A percentile compares a stretch with the other conserved stretches of the same genome.
Conservation (phyloP, 2,888 invertebrate species). For the Urechis unicinctus region DNA sequence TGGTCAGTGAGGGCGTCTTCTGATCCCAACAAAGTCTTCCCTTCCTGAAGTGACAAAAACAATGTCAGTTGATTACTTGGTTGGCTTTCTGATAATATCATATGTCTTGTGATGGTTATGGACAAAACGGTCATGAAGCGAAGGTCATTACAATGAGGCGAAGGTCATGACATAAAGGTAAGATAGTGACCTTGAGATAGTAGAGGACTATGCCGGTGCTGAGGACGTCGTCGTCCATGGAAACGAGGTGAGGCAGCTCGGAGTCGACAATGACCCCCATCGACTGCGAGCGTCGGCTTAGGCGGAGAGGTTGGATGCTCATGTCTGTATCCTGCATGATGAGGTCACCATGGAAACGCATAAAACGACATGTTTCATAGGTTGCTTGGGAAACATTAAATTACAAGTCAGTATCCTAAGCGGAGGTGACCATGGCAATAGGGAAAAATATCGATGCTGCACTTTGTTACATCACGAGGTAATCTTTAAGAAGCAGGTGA, state of each 20-base stretch:
- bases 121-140: too few species aligned
- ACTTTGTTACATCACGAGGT: too few species aligned
- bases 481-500: too few species aligned
- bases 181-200: constrained; percentile 78
- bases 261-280: constrained; percentile 52
- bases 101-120: too few species aligned
- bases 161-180: too few species aligned
- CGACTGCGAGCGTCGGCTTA: constrained; percentile 13
- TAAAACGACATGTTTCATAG: constrained; percentile 81
- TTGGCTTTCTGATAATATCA: too few species aligned
- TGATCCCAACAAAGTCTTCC: constrained; percentile 77
- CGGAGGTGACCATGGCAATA: not conserved
- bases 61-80: too few species aligned
- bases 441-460: too few species aligned
- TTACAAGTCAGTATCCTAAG: too few species aligned
- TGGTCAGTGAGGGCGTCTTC: constrained; percentile 63
- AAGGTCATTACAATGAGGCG: too few species aligned
- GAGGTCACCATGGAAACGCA: too few species aligned
- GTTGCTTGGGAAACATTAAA: constrained; percentile 74
- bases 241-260: constrained; percentile 81
- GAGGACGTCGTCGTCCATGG: constrained; percentile 78
- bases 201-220: constrained; percentile 83
- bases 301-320: constrained; percentile 15
- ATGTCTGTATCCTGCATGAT: constrained; percentile 24
- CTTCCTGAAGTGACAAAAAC: too few species aligned